Conservation (phyloP, 1,140 invertebrate species). For the Cotesia vestalis region DNA sequence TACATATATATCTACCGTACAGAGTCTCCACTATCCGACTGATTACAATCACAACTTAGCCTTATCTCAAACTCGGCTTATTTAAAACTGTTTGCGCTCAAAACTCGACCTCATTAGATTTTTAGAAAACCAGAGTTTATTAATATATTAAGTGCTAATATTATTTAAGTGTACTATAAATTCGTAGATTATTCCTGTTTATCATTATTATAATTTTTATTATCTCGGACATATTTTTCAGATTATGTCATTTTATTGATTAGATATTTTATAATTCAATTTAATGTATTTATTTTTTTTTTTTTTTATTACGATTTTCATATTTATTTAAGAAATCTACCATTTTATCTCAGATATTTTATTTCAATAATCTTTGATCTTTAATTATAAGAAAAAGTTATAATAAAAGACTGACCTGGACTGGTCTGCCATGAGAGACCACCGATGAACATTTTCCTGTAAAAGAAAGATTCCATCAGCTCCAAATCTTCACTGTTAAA, state of each 20-base stretch:
- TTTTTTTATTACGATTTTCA: not conserved
- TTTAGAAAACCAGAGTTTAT: not conserved
- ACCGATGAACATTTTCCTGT: slow-evolving; percentile 99
- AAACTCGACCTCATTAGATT: not conserved
- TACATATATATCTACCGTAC: not conserved
- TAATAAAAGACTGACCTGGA: slow-evolving; percentile 82
- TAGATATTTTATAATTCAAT: not conserved
- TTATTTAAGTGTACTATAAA: no score
- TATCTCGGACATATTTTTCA: not conserved
- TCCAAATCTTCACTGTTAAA: not conserved
- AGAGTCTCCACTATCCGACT: not conserved
- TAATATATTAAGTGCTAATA: no score
- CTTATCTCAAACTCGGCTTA: slow-evolving; percentile 14
- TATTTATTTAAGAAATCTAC: not conserved
- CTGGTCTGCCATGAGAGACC: slow-evolving; percentile 99
- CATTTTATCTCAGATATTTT: no score
- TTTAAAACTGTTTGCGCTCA: slow-evolving; percentile 4
- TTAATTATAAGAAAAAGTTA: not conserved
- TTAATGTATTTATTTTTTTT: no score
- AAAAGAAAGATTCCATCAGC: slow-evolving; percentile 69
- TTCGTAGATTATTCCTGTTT: no score
- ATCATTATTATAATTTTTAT: no score
- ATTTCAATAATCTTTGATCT: no score
- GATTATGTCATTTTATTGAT: not conserved
- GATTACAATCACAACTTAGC: slow-evolving; percentile 29